A percentile compares a stretch with the other conserved stretches of the same genome.
These are phyloP conservation scores for Menidia beryllina DNA, from an alignment of 2,113 vertebrate genomes.

Conservation along the genomic window DNA sequence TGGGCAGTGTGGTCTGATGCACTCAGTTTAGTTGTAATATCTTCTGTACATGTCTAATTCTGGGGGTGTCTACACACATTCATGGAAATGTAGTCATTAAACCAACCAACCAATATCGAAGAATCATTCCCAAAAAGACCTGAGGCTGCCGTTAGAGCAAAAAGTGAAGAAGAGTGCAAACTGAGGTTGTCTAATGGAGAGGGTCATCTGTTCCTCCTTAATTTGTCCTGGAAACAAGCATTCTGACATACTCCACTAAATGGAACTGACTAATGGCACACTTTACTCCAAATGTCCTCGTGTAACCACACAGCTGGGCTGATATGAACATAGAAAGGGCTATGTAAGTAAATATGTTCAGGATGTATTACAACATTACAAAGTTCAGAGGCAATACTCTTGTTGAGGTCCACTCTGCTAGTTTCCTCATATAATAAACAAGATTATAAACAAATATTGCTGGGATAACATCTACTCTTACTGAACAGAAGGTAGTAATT, in stretches of 20 bases:
- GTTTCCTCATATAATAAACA: background rate
- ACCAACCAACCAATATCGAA: background rate
- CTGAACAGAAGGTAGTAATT: background rate
- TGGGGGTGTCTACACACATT: background rate
- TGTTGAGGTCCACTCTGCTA: conserved; percentile 17
- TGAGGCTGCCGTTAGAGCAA: too few relatives aligned
- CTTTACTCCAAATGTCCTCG: conserved; percentile 60
- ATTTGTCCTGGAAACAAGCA: conserved; percentile 42
- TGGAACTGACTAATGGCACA: conserved; percentile 59
- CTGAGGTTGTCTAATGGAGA: conserved; percentile 37
- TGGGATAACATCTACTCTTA: background rate
- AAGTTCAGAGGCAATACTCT: conserved; percentile 16
- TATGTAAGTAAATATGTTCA: conserved; percentile 33
- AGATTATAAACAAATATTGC: conserved; percentile 24
- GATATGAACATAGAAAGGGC: conserved; percentile 26
- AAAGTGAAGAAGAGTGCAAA: too few relatives aligned
- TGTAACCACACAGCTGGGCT: conserved; percentile 16
- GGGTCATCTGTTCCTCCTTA: conserved; percentile 24
- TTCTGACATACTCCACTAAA: conserved; percentile 26
- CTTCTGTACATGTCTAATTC: background rate
- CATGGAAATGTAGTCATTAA: background rate
- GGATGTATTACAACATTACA: conserved; percentile 67
- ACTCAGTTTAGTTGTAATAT: background rate
- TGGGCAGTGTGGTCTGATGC: too few relatives aligned
- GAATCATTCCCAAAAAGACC: background rate